Conservation (phyloP, 1,140 invertebrate genomes). For the Drosophila bifasciata region DNA sequence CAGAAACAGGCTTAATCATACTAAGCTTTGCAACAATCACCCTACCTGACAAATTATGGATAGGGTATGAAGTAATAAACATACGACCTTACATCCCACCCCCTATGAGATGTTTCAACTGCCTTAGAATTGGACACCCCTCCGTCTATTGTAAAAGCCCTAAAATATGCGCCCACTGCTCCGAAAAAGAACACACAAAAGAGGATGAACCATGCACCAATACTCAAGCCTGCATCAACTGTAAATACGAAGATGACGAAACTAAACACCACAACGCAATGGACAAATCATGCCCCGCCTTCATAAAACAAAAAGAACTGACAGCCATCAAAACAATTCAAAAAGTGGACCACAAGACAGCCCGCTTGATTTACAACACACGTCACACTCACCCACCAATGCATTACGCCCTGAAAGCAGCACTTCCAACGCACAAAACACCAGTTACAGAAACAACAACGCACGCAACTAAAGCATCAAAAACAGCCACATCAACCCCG, state of each 20-base stretch:
- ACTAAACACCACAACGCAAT: conserved; percentile 5
- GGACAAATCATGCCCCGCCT: no score
- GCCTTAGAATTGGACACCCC: conserved; percentile 6
- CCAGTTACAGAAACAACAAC: conserved; percentile 1
- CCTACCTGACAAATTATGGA: no score
- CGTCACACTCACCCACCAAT: conserved; percentile 6
- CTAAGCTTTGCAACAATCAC: no score
- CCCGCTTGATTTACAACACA: conserved; percentile 6
- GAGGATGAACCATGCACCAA: conserved; percentile 2
- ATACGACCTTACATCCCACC: conserved; percentile 12
- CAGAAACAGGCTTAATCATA: no score
- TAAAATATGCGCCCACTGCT: no score
- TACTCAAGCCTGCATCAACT: conserved; percentile 2
- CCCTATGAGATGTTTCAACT: conserved; percentile 10
- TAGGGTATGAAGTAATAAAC: conserved; percentile 1
- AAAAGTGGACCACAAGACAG: conserved; percentile 10
- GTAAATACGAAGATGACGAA: conserved; percentile 6
- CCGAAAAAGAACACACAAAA: conserved; percentile 2
- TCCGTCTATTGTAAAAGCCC: conserved; percentile 6
- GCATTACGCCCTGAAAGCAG: conserved; percentile 2
- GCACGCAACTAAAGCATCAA: no score
- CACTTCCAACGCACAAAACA: not conserved
- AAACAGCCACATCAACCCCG: not conserved
- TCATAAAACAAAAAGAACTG: no score
- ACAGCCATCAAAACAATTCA: not conserved